Evolutionary conservation across 1,140 invertebrate species (phyloP).

Genomic region (Tribolium castaneum): DNA sequence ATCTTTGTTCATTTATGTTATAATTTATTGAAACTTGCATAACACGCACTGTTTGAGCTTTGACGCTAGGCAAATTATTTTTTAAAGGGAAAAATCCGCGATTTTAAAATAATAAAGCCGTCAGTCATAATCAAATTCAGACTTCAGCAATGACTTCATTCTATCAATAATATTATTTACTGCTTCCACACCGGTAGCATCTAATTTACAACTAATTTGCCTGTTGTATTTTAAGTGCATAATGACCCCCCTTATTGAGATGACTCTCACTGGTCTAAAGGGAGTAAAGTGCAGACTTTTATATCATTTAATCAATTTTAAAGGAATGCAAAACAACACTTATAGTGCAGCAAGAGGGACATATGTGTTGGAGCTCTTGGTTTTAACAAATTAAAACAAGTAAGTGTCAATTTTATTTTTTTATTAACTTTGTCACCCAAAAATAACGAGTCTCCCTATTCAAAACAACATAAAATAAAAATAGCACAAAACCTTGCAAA

Average conservation of each 20-base stretch:
- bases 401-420: neutral
- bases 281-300: conserved; percentile 2
- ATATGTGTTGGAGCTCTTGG: conserved; percentile 4
- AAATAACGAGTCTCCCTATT: conserved; percentile 66
- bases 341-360: neutral
- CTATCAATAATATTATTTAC: conserved; percentile 38
- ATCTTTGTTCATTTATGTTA: too few relatives aligned
- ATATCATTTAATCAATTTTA: conserved; percentile 3
- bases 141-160: neutral
- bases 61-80: too few relatives aligned
- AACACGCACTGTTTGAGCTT: too few relatives aligned
- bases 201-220: conserved; percentile 53
- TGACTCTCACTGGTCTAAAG: neutral
- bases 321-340: conserved; percentile 11
- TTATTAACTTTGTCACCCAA: neutral
- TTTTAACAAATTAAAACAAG: neutral
- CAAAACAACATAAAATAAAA: conserved; percentile 72
- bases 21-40: too few relatives aligned
- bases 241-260: conserved; percentile 27
- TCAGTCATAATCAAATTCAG: conserved; percentile 40
- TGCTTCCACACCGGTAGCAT: conserved; percentile 49
- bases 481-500: conserved; percentile 72
- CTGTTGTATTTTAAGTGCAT: conserved; percentile 46
- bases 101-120: neutral
- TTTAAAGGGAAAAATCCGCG: too few relatives aligned